Evolutionary conservation across 1,140 invertebrate genomes (phyloP).

Genomic region (Pseudachorutes palmiensis): DNA sequence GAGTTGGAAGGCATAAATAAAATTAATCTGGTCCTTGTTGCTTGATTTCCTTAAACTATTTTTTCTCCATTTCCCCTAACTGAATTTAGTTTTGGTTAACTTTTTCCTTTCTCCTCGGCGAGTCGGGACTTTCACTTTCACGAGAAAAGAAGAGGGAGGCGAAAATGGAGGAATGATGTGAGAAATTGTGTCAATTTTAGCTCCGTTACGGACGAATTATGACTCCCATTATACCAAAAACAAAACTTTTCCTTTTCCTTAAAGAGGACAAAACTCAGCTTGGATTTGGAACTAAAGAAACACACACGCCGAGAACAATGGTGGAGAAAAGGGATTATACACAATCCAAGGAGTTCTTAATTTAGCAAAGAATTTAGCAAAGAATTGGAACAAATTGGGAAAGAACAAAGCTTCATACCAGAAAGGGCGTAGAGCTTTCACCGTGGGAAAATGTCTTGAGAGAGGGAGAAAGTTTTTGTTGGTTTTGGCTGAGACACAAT

Average conservation of each 20-base stretch:
- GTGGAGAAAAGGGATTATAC: no score
- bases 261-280: neutral
- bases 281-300: constrained; percentile 1
- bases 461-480: constrained; percentile 12
- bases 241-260: neutral
- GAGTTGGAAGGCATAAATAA: neutral
- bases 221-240: constrained; percentile 16
- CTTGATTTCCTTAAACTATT: constrained; percentile 10
- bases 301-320: neutral
- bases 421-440: neutral
- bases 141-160: constrained; percentile 7
- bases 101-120: neutral
- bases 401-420: neutral
- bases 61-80: neutral
- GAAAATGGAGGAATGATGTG: constrained; percentile 18
- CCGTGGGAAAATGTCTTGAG: neutral
- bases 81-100: constrained; percentile 3
- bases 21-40: constrained; percentile 9
- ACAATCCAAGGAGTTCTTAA: no score
- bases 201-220: constrained; percentile 21
- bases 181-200: constrained; percentile 25
- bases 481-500: constrained; percentile 16
- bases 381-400: no score
- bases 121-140: neutral
- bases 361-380: no score